Base-by-base conservation (phyloP, 2,888 invertebrate species). In the Plebejus argus region DNA sequence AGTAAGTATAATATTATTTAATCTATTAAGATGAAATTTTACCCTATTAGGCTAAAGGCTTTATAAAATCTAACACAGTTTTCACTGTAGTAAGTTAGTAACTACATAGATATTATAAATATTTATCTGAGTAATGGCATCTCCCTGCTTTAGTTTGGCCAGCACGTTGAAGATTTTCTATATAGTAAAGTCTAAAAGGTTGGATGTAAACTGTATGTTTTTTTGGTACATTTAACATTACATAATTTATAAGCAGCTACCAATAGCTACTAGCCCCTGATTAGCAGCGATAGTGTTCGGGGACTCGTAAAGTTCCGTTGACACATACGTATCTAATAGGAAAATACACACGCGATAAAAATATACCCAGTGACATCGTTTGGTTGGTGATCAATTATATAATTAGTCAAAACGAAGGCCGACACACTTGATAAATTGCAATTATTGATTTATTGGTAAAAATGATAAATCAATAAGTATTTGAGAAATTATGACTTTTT, bases 291-390 rank as follows among this genome's bases (percentile, higher is more conserved):
- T 10, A 58, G 20, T 58, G 58, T 20, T 10, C 20, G 20, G 20
- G 20, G 53, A 53, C 12, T 23, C 15, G 66, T 66, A 66, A 66
- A 15, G 28, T 66, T 66, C 66, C 66, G 66, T 66, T 66, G 66
- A 66, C 28, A 28, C 15, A 66, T 28, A 28, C 12, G 28, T 66
- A 66, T 66, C 28, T 66, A 66, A 28, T 66, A 66, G 66, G 15
- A 66, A 66, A 33, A 66, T 61, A 20, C 23, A 61, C 28, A 33
- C 28, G 28, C 28, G 66, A 66, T 66, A 66, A 66, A 66, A 28
- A 66, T 33, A 66, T 1, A 33, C 66, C 66, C 66, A 66, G 28
- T 66, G 66, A 66, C 28, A 66, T 18, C 66, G 66, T 66, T 66
- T 66, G 10, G 66, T 23, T 1, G 15, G 15, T 66, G 66, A 66